phyloP scores from a whole-genome alignment of 2,888 invertebrate species.

The Torymus aiolomorphi region DNA sequence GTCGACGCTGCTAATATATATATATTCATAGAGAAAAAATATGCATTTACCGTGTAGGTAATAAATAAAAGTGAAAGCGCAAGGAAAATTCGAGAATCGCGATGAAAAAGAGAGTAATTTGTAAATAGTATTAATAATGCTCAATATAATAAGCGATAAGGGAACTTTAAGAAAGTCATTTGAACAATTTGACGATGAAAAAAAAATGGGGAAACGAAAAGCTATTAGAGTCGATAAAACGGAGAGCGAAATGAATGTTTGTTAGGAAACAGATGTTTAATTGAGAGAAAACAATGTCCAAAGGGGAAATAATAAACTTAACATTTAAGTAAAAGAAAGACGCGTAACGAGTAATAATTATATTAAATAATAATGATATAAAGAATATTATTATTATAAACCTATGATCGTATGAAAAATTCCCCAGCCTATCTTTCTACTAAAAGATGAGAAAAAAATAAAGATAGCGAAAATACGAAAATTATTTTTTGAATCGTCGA shows the following conservation, averaged over 20 bases:
- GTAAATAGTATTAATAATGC: conserved; percentile 48
- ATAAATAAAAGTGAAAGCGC: conserved; percentile 54
- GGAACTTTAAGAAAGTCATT: conserved; percentile 52
- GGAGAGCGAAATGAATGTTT: conserved; percentile 45
- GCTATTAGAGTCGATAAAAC: conserved; percentile 47
- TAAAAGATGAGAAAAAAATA: conserved; percentile 57
- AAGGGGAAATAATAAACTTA: conserved; percentile 59
- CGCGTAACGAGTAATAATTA: conserved; percentile 55
- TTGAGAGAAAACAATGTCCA: conserved; percentile 62
- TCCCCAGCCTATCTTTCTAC: conserved; percentile 72
- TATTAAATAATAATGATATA: conserved; percentile 57
- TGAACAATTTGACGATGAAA: conserved; percentile 47
- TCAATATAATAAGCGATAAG: conserved; percentile 44
- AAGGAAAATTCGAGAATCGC: conserved; percentile 54
- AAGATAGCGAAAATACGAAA: conserved; percentile 61
- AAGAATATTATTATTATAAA: conserved; percentile 53
- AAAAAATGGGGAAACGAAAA: conserved; percentile 45
- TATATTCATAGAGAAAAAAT: conserved; percentile 44
- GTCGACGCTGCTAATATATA: conserved; percentile 33
- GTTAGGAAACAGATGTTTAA: conserved; percentile 40
- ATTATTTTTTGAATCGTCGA: conserved; percentile 71
- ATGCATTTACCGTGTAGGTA: conserved; percentile 58
- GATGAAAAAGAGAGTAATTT: conserved; percentile 46
- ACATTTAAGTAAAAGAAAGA: conserved; percentile 57
- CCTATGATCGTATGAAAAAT: conserved; percentile 65